A percentile compares a stretch with the other conserved stretches of the same genome.
Conservation (phyloP, 2,113 vertebrate genomes). For the Rostratula benghalensis region DNA sequence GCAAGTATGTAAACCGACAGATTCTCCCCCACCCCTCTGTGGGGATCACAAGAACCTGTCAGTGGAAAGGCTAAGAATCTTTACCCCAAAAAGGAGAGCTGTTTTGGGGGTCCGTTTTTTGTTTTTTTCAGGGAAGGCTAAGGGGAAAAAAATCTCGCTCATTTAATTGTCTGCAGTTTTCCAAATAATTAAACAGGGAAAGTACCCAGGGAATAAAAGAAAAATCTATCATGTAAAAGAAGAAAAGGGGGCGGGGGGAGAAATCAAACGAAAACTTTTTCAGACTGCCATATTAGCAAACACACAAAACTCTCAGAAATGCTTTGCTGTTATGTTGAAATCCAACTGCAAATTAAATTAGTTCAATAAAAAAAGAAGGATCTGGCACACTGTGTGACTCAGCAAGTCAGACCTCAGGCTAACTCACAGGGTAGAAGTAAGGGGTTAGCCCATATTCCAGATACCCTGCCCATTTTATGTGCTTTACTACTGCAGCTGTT, state of each 20-base stretch:
- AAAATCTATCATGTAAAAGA: background rate
- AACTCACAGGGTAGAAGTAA: background rate
- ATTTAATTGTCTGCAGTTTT: background rate
- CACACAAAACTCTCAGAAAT: background rate
- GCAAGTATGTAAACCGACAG: background rate
- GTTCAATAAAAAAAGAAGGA: background rate
- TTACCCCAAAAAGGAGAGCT: background rate
- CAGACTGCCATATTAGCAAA: background rate
- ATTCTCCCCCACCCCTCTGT: background rate
- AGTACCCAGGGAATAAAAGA: background rate
- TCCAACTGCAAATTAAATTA: background rate
- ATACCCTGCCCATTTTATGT: background rate
- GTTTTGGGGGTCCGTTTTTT: rapidly evolving
- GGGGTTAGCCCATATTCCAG: background rate
- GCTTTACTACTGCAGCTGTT: background rate
- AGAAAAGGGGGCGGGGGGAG: rapidly evolving
- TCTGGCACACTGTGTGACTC: background rate
- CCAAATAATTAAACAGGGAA: background rate
- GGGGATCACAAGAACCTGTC: background rate
- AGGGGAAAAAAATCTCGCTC: background rate
- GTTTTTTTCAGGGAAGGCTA: background rate
- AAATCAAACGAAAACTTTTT: background rate
- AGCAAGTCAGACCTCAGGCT: background rate
- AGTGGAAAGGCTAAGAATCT: background rate
- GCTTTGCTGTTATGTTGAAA: slow-evolving; percentile 14